Evolutionary conservation across 1,140 invertebrate genomes (phyloP).

Genomic region (Medauroidea extradentata): DNA sequence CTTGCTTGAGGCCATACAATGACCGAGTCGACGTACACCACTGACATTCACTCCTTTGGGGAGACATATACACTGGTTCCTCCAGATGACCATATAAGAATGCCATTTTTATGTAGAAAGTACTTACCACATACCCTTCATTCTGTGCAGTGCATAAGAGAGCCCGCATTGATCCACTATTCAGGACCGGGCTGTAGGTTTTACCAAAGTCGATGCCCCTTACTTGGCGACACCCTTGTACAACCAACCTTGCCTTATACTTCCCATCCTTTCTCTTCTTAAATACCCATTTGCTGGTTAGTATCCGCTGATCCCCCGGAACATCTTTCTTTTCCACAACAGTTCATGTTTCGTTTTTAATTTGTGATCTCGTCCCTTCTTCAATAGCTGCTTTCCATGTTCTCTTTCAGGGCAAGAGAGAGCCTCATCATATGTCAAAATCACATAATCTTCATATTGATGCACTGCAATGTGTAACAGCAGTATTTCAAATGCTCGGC

Average conservation of each 20-base stretch:
- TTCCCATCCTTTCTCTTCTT: conserved; percentile 9
- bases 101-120: conserved; percentile 39
- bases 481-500: too few relatives aligned
- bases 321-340: too few relatives aligned
- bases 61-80: conserved; percentile 25
- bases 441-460: background rate
- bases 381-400: conserved; percentile 17
- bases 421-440: background rate
- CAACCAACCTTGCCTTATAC: conserved; percentile 40
- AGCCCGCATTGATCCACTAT: conserved; percentile 30
- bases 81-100: conserved; percentile 33
- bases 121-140: conserved; percentile 22
- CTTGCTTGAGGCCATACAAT: background rate
- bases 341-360: too few relatives aligned
- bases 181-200: conserved; percentile 38
- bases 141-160: conserved; percentile 27
- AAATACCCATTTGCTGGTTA: too few relatives aligned
- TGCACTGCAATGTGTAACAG: too few relatives aligned
- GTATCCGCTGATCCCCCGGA: too few relatives aligned
- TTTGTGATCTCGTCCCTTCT: too few relatives aligned
- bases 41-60: background rate
- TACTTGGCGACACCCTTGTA: conserved; percentile 37
- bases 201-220: conserved; percentile 33
- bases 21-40: background rate
- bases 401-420: background rate